Conservation (phyloP, 2,113 vertebrate species). For the Stegostoma tigrinum region DNA sequence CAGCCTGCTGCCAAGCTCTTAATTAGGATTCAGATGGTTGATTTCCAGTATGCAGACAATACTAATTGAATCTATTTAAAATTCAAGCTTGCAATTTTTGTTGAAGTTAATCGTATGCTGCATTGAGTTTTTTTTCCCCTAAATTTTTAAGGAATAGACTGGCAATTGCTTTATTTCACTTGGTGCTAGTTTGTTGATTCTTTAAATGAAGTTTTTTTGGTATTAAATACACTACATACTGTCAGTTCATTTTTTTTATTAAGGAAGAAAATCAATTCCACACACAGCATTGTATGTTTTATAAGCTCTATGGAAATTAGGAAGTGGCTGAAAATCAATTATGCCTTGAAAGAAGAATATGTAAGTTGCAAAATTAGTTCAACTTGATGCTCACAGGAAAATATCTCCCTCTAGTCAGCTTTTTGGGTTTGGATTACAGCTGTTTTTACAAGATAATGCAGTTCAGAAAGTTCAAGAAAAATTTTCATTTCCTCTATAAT, state of each 20-base stretch:
- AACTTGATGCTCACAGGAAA: constrained; percentile 52
- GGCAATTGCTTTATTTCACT: background rate
- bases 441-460: constrained; percentile 50
- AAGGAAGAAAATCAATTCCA: constrained; percentile 47
- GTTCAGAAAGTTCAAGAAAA: constrained; percentile 41
- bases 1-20: constrained; percentile 47
- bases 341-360: constrained; percentile 47
- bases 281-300: constrained; percentile 49
- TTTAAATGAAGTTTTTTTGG: background rate
- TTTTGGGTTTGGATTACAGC: constrained; percentile 51
- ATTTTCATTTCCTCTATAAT: constrained; percentile 45
- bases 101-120: background rate
- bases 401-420: constrained; percentile 53
- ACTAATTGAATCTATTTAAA: constrained; percentile 49
- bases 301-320: constrained; percentile 51
- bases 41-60: constrained; percentile 43
- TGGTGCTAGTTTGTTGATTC: background rate
- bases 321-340: constrained; percentile 59
- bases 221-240: constrained; percentile 24
- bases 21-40: constrained; percentile 53
- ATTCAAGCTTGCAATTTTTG: constrained; percentile 40
- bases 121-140: background rate
- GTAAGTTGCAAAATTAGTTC: constrained; percentile 52
- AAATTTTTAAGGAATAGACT: background rate
- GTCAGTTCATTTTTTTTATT: background rate